Percentiles rank a stretch among this genome's conserved stretches.
Evolutionary conservation across 2,113 vertebrate genomes (phyloP).

Genomic region (Bos javanicus): DNA sequence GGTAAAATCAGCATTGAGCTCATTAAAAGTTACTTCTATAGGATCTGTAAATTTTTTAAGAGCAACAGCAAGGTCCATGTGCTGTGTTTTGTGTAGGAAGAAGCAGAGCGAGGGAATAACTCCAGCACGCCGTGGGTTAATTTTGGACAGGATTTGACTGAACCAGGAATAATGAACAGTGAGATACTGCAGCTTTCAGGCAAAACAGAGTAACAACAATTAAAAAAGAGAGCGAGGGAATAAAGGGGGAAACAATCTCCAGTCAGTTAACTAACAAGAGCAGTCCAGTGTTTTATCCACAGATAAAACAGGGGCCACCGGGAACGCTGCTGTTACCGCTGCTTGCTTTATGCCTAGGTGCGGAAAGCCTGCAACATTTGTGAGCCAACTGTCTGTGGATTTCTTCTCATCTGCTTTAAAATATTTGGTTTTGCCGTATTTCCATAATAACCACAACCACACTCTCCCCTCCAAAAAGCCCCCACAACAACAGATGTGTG

Average conservation of each 20-base stretch:
- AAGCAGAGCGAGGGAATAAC: constrained; percentile 19
- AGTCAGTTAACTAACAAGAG: constrained; percentile 55
- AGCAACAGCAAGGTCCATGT: not conserved
- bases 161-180: constrained; percentile 84
- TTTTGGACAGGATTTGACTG: constrained; percentile 83
- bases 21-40: not conserved
- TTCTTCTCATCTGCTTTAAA: constrained; percentile 70
- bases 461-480: constrained; percentile 5
- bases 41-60: not conserved
- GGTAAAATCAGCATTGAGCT: not conserved
- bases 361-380: constrained; percentile 27
- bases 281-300: constrained; percentile 44
- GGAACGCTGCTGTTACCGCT: not conserved
- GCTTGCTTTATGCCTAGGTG: not conserved
- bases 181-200: constrained; percentile 90
- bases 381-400: constrained; percentile 55
- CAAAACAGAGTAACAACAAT: constrained; percentile 88
- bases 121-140: constrained; percentile 74
- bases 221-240: constrained; percentile 71
- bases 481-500: constrained; percentile 72
- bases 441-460: constrained; percentile 69
- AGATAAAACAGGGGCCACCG: constrained; percentile 64
- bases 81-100: constrained; percentile 31
- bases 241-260: constrained; percentile 55
- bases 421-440: constrained; percentile 68